Percentiles rank a stretch among this genome's conserved stretches.
Conservation (phyloP, 2,113 vertebrate species). For the Mormoops blainvillei region DNA sequence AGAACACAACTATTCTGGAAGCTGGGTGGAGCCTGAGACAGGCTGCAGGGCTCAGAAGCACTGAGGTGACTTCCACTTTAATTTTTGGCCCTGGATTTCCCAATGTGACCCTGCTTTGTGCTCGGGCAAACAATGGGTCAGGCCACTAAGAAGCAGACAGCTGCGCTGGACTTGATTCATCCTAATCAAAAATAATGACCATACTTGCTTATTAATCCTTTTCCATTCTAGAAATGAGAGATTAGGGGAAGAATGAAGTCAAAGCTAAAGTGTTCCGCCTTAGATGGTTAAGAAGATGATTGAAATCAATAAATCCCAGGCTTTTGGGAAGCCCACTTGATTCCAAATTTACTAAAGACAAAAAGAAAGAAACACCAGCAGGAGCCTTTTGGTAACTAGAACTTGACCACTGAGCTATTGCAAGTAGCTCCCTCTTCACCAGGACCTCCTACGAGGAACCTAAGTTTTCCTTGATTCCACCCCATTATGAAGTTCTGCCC, state of each 20-base stretch:
- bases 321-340: not conserved
- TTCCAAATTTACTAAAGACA: constrained; percentile 29
- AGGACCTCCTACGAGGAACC: not conserved
- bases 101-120: constrained; percentile 26
- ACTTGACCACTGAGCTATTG: not conserved
- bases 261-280: constrained; percentile 20
- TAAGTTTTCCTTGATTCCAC: not conserved
- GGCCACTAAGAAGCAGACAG: constrained; percentile 32
- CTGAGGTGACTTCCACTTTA: constrained; percentile 3
- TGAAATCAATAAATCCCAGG: constrained; percentile 21
- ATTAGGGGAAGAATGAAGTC: constrained; percentile 30
- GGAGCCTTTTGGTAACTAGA: not conserved
- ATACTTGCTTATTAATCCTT: constrained; percentile 45
- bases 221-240: constrained; percentile 21
- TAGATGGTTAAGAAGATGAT: not conserved
- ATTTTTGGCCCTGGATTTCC: not conserved
- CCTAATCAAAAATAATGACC: constrained; percentile 35
- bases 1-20: not conserved
- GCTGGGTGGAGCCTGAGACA: not conserved
- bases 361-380: not conserved
- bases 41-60: not conserved
- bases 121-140: not conserved
- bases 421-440: not conserved
- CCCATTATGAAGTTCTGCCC: not conserved
- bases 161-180: constrained; percentile 40